Base-by-base conservation (phyloP, 2,888 invertebrate species). In the Agrenia bidenticulata region DNA sequence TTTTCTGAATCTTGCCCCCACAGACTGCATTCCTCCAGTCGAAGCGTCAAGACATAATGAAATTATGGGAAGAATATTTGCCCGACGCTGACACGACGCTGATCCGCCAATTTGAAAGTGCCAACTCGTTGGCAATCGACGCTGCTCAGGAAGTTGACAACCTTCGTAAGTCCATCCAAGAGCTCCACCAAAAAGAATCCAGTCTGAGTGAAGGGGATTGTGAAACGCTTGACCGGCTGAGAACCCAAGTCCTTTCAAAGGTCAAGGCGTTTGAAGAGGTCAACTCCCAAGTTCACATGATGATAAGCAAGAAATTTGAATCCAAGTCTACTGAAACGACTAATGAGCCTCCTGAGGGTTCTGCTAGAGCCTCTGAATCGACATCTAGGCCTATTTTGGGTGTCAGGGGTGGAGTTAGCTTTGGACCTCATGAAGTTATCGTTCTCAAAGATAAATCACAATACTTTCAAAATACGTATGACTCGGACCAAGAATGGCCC, bases 11-110 rank as follows among this genome's bases (percentile, higher is more conserved):
- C 45, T 26, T 56, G 19, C n/a, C n/a, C n/a, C n/a, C n/a, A n/a
- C 50, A 75, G 75, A 72, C 73, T 19, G 63, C 69, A 7, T 75
- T 74, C 23, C 60, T 75, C 15, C 65, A 65, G 21, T 66, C 59
- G 24, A 69, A 73, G 27, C 62, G 75, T 7, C 63, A 64, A 9
- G 67, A 71, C 59, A 68, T 75, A 9, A 66, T 74, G 67, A 67
- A 69, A 41, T 27, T 73, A 9, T 73, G 75, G 75, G 67, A 74
- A 60, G 63, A 73, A 5, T 65, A 51, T 49, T 37, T 74, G 23
- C 24, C 61, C 9, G 57, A 64, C 19, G 55, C 17, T 4, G 57
- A 21, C 42, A 66, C 73, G 54, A 24, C 69, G 1, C 58, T 75
- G 15, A 42, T 73, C 41, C 50, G 61, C 15, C 63, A 64, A 37